These are phyloP conservation scores for Gadopsis bispinosus DNA, from an alignment of 2,797 vertebrate genomes.

Conservation along the genomic window DNA sequence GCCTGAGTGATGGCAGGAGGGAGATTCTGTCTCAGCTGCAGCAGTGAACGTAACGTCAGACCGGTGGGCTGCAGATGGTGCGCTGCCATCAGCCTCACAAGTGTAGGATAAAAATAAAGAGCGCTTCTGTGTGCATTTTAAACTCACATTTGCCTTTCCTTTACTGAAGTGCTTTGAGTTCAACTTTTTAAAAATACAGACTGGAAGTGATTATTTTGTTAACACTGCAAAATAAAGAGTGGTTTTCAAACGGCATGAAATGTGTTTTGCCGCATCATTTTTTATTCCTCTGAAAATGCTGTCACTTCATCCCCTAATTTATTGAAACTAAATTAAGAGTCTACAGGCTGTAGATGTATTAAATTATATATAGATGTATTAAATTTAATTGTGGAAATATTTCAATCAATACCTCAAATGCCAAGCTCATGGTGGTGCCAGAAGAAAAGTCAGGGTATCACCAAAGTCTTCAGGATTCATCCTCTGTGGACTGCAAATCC, in stretches of 20 bases:
- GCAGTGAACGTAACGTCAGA: constrained; percentile 7
- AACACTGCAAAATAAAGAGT: constrained; percentile 54
- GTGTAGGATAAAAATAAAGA: constrained; percentile 13
- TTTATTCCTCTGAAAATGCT: not conserved
- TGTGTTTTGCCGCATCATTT: not conserved
- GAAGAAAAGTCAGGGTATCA: no score
- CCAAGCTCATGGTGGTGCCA: not conserved
- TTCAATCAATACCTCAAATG: not conserved
- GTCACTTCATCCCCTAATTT: not conserved
- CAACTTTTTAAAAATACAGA: not conserved
- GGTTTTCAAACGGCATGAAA: constrained; percentile 19
- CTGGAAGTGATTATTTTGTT: constrained; percentile 13
- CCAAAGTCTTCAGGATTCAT: not conserved
- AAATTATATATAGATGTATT: not conserved
- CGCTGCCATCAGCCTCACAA: not conserved
- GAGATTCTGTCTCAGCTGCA: constrained; percentile 38
- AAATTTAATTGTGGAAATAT: not conserved
- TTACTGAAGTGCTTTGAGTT: constrained; percentile 28
- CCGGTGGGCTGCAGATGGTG: constrained; percentile 37
- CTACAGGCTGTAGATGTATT: no score
- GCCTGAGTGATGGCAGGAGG: not conserved
- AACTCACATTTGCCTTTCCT: constrained; percentile 22
- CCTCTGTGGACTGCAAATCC: not conserved
- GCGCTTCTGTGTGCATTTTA: constrained; percentile 6
- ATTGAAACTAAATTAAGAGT: not conserved